phyloP scores from a whole-genome alignment of 2,113 vertebrate species.

The Melanotaenia duboulayi region DNA sequence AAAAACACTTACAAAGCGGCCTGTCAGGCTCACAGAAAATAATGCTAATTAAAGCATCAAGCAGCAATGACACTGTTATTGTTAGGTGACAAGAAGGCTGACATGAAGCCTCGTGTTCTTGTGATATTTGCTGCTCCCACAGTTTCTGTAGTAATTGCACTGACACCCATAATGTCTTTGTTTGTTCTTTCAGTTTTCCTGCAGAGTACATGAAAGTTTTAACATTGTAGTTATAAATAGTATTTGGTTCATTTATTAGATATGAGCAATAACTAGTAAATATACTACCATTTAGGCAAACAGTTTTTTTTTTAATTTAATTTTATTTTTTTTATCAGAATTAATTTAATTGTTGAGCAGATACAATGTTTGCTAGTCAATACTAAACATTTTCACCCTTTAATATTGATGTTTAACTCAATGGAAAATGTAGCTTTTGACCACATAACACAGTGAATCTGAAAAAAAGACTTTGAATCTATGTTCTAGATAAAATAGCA shows the following conservation, averaged over 20 bases:
- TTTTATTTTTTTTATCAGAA: too few species aligned
- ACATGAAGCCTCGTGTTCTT: conserved; percentile 47
- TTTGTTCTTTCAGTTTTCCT: conserved; percentile 2
- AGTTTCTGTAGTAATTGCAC: conserved; percentile 3
- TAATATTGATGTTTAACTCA: too few species aligned
- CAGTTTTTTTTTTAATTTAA: too few species aligned
- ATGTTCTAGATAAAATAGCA: too few species aligned
- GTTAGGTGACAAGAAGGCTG: conserved; percentile 29
- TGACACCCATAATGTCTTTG: not conserved
- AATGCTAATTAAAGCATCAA: conserved; percentile 56
- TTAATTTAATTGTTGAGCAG: too few species aligned
- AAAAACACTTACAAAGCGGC: conserved; percentile 39
- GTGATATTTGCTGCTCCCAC: conserved; percentile 29
- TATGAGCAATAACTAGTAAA: not conserved
- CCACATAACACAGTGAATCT: too few species aligned
- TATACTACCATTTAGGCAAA: too few species aligned
- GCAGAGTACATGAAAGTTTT: not conserved
- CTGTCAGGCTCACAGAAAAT: conserved; percentile 51
- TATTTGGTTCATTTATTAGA: not conserved
- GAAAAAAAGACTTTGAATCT: too few species aligned
- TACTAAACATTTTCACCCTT: too few species aligned
- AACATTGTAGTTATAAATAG: not conserved
- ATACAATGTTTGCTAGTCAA: too few species aligned
- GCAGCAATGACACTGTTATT: conserved; percentile 39
- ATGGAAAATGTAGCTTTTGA: too few species aligned